Percentiles rank a stretch among this genome's conserved stretches.
Conservation (phyloP, 2,888 invertebrate species). For the Amphiduros pacificus region DNA sequence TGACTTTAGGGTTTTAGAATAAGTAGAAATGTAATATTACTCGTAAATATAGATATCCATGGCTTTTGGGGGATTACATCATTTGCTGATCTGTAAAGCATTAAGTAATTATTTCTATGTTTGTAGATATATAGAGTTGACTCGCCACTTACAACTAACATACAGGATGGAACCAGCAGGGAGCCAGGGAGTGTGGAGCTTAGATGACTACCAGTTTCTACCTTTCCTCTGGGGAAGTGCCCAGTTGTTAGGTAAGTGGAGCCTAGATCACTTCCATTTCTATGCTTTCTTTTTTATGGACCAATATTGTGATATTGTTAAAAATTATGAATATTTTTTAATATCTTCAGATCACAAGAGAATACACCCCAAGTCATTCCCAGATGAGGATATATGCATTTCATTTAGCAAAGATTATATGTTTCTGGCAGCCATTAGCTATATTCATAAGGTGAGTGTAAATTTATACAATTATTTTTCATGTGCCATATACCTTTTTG, state of each 20-base stretch:
- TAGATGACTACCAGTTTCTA: constrained; percentile 98
- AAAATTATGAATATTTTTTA: too few relatives aligned
- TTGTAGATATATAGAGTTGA: constrained; percentile 74
- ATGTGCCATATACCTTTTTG: too few relatives aligned
- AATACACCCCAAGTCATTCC: constrained; percentile 83
- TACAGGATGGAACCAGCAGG: constrained; percentile 99
- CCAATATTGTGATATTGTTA: not conserved
- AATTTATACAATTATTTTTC: too few relatives aligned
- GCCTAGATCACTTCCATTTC: too few relatives aligned
- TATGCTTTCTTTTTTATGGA: not conserved
- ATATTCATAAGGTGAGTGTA: constrained; percentile 73
- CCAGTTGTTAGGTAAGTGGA: constrained; percentile 76
- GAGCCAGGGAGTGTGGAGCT: constrained; percentile 97
- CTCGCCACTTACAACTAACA: constrained; percentile 80
- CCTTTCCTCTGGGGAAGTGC: constrained; percentile 99
- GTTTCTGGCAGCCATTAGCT: constrained; percentile 90
- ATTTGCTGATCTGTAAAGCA: too few relatives aligned
- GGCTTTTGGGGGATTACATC: too few relatives aligned
- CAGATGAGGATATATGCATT: constrained; percentile 77
- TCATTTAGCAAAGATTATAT: constrained; percentile 74
- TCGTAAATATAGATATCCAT: too few relatives aligned
- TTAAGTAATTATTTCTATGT: too few relatives aligned
- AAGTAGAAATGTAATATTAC: too few relatives aligned
- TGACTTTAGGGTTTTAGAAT: too few relatives aligned
- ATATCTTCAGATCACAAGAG: constrained; percentile 76